phyloP scores from a whole-genome alignment of 2,797 vertebrate genomes.

The Onychomys leucogaster region DNA sequence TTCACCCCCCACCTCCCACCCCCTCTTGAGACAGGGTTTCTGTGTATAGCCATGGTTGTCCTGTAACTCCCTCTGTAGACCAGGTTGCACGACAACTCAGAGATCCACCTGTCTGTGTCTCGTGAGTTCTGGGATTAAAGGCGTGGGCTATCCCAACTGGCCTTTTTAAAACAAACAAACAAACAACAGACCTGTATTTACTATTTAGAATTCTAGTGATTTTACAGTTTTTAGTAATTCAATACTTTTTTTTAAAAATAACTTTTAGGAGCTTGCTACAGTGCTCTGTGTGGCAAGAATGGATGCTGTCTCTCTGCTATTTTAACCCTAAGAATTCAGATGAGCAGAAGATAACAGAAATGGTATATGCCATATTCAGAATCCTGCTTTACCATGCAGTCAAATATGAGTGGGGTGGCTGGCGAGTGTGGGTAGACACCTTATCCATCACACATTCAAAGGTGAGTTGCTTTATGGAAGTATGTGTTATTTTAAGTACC shows the following conservation, averaged over 20 bases:
- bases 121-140: neutral
- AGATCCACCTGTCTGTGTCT: neutral
- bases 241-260: neutral
- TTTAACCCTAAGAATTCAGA: constrained; percentile 95
- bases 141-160: accelerated
- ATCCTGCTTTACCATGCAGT: constrained; percentile 98
- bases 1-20: neutral
- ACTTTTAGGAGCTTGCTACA: constrained; percentile 96
- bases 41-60: too few relatives aligned
- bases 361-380: constrained; percentile 98
- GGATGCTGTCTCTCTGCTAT: constrained; percentile 99
- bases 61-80: neutral
- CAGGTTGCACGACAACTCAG: neutral
- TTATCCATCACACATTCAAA: constrained; percentile 99
- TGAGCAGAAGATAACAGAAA: constrained; percentile 99
- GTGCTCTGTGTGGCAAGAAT: constrained; percentile 99
- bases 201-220: constrained; percentile 33
- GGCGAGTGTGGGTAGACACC: constrained; percentile 99
- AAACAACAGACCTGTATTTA: neutral
- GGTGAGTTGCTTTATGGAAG: constrained; percentile 88
- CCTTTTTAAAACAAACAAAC: too few relatives aligned
- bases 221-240: constrained; percentile 52
- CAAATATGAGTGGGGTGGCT: constrained; percentile 99
- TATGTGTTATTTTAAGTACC: constrained; percentile 67
- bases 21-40: too few relatives aligned